Evolutionary conservation across 2,113 vertebrate species (phyloP), one percentile per base, ranked within the genome.

Genomic region (Otolemur garnettii): DNA sequence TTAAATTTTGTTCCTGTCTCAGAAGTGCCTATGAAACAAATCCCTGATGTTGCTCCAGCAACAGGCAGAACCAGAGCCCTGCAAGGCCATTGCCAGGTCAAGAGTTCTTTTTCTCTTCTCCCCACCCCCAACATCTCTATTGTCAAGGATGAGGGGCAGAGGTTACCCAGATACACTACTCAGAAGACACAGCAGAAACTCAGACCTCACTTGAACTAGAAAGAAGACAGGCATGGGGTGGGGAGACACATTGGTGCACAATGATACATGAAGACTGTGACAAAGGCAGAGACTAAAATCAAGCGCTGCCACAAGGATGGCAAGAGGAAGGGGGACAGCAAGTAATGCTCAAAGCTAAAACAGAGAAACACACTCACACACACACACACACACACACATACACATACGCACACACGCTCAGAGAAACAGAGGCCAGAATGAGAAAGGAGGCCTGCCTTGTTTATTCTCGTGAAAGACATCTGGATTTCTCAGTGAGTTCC

Each of bases 401-500:
- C 66, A 72, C 35, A 42, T 53, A n/a, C 72, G 35, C 22, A 71
- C n/a, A 71, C 64, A 38, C 50, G 60, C n/a, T 28, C 11, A 22
- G 62, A 75, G 72, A 88, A 71, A 78, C 11, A 33, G 62, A 83
- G 59, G 35, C 79, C 83, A 57, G 26, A 60, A n/a, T 7, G 4
- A 59, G 26, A 69, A 64, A 8, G 15, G 69, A 42, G 22, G 7
- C 18, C 22, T 4, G 26, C 60, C 71, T 96, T 97, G 91, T 96
- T 94, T 97, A 33, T 85, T 78, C 93, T 74, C 35, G 1, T 85
- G 60, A 90, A 95, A 77, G 71, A 96, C 93, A 93, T 97, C 95
- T 94, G 97, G 95, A 94, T 91, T 97, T 95, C 94, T 96, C 83
- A 1, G 66, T 66, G 80, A 50, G 53, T 94, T 85, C 60, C 88